Evolutionary conservation across 2,888 invertebrate species (phyloP).

Genomic region (Metacarcinus magister): DNA sequence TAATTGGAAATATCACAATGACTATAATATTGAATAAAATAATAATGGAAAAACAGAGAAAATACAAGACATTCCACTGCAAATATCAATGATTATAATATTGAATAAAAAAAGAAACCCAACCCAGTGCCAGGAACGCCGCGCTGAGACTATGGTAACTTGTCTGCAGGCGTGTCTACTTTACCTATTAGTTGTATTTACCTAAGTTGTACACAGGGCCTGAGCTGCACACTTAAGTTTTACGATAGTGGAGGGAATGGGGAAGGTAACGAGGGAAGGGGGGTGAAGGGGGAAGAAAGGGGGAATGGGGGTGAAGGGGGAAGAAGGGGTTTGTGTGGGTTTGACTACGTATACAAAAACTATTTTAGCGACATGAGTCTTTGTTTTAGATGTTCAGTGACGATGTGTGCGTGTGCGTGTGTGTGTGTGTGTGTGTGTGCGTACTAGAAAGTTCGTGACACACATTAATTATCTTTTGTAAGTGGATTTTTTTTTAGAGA

Average conservation of each 20-base stretch:
- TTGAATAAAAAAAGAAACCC: too few species aligned
- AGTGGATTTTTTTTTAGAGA: neutral
- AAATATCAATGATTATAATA: too few species aligned
- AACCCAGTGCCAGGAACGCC: too few species aligned
- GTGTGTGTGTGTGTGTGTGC: constrained; percentile 18
- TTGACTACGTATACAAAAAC: neutral
- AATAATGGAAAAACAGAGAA: too few species aligned
- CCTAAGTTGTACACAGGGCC: neutral
- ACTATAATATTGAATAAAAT: too few species aligned
- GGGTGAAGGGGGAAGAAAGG: neutral
- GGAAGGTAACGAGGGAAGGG: neutral
- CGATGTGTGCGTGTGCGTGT: neutral
- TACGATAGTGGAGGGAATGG: neutral
- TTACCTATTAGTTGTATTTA: too few species aligned
- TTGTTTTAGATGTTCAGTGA: neutral
- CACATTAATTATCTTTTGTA: neutral
- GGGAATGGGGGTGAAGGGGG: neutral
- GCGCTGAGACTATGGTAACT: too few species aligned
- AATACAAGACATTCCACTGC: too few species aligned
- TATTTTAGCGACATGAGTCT: neutral
- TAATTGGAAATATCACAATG: too few species aligned
- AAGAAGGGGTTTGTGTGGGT: neutral
- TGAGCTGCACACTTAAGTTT: neutral
- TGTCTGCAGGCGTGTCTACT: too few species aligned
- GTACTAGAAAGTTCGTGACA: neutral